These are phyloP conservation scores for Hemicrepidius hirtus DNA, from an alignment of 2,888 invertebrate species.

Conservation along the genomic window DNA sequence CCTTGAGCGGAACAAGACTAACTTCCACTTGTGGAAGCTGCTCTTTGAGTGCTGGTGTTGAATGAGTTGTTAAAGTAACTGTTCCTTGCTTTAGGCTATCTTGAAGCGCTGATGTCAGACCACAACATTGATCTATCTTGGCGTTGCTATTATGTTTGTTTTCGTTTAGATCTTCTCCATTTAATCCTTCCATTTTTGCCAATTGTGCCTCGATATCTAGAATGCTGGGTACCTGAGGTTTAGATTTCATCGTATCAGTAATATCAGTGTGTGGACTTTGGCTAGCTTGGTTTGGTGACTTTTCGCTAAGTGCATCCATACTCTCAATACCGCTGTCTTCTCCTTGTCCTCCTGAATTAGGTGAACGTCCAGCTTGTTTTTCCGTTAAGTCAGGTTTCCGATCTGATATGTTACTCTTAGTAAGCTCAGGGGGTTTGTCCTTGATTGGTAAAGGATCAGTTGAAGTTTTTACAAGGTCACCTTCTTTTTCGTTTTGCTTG, in stretches of 20 bases:
- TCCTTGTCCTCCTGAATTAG: constrained; percentile 76
- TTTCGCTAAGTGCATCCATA: constrained; percentile 95
- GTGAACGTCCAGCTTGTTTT: constrained; percentile 66
- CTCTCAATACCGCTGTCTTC: constrained; percentile 95
- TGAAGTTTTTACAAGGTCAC: constrained; percentile 60
- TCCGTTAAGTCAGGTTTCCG: constrained; percentile 62
- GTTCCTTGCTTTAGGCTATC: constrained; percentile 65
- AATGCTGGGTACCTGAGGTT: constrained; percentile 74
- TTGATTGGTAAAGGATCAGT: constrained; percentile 61
- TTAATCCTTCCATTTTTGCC: constrained; percentile 79
- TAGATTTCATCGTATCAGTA: constrained; percentile 61
- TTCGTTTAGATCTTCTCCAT: constrained; percentile 61
- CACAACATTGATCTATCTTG: constrained; percentile 69
- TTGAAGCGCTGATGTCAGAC: constrained; percentile 66
- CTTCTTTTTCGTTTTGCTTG: constrained; percentile 57
- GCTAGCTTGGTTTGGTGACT: constrained; percentile 84
- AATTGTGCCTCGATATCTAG: constrained; percentile 82
- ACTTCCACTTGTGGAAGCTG: constrained; percentile 60
- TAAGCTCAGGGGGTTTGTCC: constrained; percentile 68
- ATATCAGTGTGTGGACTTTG: constrained; percentile 78
- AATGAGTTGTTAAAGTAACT: constrained; percentile 55
- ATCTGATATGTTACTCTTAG: constrained; percentile 69
- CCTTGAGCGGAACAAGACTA: constrained; percentile 57
- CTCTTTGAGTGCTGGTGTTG: constrained; percentile 49
- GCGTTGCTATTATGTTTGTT: constrained; percentile 59